A percentile compares a stretch with the other conserved stretches of the same genome.
These are phyloP conservation scores for Herpailurus yagouaroundi DNA, from an alignment of 2,113 vertebrate genomes.

Conservation along the genomic window DNA sequence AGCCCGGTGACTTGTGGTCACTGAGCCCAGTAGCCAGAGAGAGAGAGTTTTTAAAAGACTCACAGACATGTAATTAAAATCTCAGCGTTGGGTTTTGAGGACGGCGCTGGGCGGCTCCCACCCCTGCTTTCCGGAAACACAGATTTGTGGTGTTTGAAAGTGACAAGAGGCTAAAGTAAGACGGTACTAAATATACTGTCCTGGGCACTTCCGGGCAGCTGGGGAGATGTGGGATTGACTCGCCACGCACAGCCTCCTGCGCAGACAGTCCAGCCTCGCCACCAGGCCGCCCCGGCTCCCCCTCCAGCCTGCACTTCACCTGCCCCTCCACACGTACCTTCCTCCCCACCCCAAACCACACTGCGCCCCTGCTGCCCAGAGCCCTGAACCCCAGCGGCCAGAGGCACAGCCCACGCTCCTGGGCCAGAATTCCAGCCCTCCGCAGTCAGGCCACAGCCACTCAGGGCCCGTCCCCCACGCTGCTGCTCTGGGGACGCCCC, in stretches of 20 bases:
- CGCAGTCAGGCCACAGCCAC: background rate
- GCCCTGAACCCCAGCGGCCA: background rate
- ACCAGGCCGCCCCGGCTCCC: fast-evolving
- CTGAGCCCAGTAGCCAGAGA: slow-evolving; percentile 72
- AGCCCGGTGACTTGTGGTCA: slow-evolving; percentile 75
- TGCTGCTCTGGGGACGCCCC: fast-evolving
- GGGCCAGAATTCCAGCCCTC: background rate
- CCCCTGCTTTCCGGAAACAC: slow-evolving; percentile 58
- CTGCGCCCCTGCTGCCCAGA: background rate
- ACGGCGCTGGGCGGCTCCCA: background rate
- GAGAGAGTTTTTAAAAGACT: slow-evolving; percentile 55
- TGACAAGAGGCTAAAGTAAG: slow-evolving; percentile 34
- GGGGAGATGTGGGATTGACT: background rate
- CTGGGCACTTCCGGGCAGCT: slow-evolving; percentile 8
- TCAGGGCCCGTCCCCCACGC: background rate
- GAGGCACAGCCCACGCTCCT: background rate
- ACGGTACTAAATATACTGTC: slow-evolving; percentile 17
- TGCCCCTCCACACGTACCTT: background rate
- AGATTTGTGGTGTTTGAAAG: slow-evolving; percentile 67
- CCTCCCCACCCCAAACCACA: fast-evolving
- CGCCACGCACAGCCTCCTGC: background rate
- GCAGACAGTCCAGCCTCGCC: background rate
- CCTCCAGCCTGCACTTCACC: background rate
- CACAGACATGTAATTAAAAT: slow-evolving; percentile 54
- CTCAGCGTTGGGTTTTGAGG: slow-evolving; percentile 22